Conservation (phyloP, 2,888 invertebrate species). For the Drosophila anceps region DNA sequence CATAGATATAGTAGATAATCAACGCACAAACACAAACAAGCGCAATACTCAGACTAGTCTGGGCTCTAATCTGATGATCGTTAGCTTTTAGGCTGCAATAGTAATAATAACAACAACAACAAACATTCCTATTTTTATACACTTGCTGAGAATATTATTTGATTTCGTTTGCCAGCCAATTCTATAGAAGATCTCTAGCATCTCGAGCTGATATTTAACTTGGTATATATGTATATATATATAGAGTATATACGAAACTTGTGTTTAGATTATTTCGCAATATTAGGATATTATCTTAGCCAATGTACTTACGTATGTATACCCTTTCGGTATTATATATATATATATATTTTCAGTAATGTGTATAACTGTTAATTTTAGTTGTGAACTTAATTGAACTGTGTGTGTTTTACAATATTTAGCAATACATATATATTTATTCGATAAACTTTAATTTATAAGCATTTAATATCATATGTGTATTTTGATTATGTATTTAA, state of each 20-base stretch:
- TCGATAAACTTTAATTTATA: conserved; percentile 54
- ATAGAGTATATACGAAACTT: not conserved
- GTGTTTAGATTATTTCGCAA: conserved; percentile 18
- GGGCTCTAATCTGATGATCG: conserved; percentile 27
- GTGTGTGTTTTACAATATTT: conserved; percentile 51
- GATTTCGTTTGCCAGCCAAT: not conserved
- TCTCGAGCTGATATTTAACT: not conserved
- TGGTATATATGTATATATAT: not conserved
- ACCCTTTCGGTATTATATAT: conserved; percentile 39
- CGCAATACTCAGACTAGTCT: conserved; percentile 39
- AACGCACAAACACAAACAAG: conserved; percentile 47
- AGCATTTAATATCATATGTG: conserved; percentile 67
- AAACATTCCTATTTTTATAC: conserved; percentile 56
- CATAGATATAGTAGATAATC: conserved; percentile 15
- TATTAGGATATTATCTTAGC: conserved; percentile 31
- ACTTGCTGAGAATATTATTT: conserved; percentile 34
- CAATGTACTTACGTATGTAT: conserved; percentile 19
- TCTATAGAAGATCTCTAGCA: not conserved
- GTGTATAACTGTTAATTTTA: conserved; percentile 56
- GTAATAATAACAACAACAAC: conserved; percentile 25
- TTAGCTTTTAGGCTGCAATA: conserved; percentile 21
- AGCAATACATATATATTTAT: conserved; percentile 51
- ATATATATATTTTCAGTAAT: conserved; percentile 39
- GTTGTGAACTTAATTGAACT: conserved; percentile 49
- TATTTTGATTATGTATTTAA: conserved; percentile 73